A percentile compares a stretch with the other conserved stretches of the same genome.
These are phyloP conservation scores for Dendronephthya gigantea DNA, from an alignment of 64 coral and sea anemone genomes.

Conservation along the genomic window DNA sequence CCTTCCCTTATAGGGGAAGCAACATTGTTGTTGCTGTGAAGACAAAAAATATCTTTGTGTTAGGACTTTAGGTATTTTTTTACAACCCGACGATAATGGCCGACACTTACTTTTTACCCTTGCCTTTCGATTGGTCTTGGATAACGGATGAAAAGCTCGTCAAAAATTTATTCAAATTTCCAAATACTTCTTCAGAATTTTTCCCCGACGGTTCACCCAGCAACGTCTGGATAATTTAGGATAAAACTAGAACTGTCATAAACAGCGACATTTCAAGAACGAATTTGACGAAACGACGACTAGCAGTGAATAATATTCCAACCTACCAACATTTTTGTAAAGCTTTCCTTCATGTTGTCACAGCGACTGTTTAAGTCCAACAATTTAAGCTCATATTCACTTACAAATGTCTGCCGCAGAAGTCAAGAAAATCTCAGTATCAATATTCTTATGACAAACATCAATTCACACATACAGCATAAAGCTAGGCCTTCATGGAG, in stretches of 20 bases:
- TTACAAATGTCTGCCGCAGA: conserved; percentile 50
- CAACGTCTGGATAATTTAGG: conserved; percentile 30
- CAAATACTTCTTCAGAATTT: conserved; percentile 86
- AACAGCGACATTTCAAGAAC: too few species aligned
- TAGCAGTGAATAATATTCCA: background rate
- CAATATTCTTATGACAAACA: too few species aligned
- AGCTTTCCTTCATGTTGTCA: conserved; percentile 78
- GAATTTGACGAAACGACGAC: too few species aligned
- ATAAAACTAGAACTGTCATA: too few species aligned
- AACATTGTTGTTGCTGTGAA: too few species aligned
- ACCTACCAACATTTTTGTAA: conserved; percentile 73
- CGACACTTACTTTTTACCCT: background rate
- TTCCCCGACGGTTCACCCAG: conserved; percentile 65
- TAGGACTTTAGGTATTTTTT: too few species aligned
- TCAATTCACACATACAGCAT: too few species aligned
- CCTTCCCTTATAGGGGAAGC: background rate
- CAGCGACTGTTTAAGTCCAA: conserved; percentile 66
- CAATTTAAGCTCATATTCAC: conserved; percentile 82
- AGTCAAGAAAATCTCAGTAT: background rate
- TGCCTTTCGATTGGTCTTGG: conserved; percentile 63
- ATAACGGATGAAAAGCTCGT: conserved; percentile 28
- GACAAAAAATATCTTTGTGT: too few species aligned
- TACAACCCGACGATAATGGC: background rate
- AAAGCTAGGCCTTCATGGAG: too few species aligned
- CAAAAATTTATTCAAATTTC: conserved; percentile 53